Conservation (phyloP, 2,113 vertebrate genomes). For the Nanorana parkeri region DNA sequence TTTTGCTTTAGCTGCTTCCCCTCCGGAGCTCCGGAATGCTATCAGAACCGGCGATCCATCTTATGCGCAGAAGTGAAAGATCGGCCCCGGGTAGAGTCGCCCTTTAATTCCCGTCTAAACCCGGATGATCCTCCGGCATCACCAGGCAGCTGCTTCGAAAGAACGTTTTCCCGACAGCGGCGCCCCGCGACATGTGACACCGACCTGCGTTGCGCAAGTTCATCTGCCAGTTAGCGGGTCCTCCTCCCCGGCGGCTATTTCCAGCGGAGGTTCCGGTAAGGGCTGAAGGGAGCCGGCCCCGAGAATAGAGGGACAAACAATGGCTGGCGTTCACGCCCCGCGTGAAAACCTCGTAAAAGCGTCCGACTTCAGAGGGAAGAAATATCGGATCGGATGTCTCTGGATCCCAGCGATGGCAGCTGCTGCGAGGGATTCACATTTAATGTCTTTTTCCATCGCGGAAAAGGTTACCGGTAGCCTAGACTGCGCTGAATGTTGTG, state of each 20-base stretch:
- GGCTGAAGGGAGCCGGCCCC: slow-evolving; percentile 21
- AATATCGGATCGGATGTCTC: slow-evolving; percentile 20
- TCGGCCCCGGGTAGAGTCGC: too few species aligned
- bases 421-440: slow-evolving; percentile 45
- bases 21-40: too few species aligned
- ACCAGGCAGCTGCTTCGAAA: too few species aligned
- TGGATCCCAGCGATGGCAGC: slow-evolving; percentile 11
- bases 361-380: slow-evolving; percentile 33
- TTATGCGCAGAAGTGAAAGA: too few species aligned
- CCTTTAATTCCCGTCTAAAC: too few species aligned
- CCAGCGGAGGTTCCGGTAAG: slow-evolving; percentile 35
- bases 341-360: slow-evolving; percentile 40
- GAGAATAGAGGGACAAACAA: slow-evolving; percentile 47
- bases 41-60: too few species aligned
- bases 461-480: not conserved
- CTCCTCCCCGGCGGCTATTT: not conserved
- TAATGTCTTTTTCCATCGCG: slow-evolving; percentile 44
- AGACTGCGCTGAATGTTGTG: not conserved
- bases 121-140: too few species aligned
- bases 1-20: too few species aligned
- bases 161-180: too few species aligned
- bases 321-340: slow-evolving; percentile 13
- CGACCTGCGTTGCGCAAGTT: too few species aligned
- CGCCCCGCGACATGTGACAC: too few species aligned
- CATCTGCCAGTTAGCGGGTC: too few species aligned